These are phyloP conservation scores for Tiliacea citrago DNA, from an alignment of 2,888 invertebrate genomes.

Conservation along the genomic window DNA sequence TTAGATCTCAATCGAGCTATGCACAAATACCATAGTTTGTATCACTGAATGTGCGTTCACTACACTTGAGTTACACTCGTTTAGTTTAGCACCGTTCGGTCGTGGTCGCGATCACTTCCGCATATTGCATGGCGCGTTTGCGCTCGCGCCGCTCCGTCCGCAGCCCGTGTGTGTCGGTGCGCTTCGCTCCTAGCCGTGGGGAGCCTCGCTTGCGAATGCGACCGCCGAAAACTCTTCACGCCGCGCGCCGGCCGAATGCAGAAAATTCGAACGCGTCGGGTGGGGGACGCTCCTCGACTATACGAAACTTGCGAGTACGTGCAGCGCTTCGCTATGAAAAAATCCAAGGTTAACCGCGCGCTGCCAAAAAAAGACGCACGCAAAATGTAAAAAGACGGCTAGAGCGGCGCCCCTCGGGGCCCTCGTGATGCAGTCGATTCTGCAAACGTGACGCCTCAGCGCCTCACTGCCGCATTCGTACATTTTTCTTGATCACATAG, in stretches of 20 bases:
- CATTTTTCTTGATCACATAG: conserved; percentile 60
- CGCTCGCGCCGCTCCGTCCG: conserved; percentile 75
- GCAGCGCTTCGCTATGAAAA: conserved; percentile 90
- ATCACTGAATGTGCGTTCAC: conserved; percentile 85
- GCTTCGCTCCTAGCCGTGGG: conserved; percentile 85
- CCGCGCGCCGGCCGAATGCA: conserved; percentile 88
- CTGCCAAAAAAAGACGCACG: conserved; percentile 91
- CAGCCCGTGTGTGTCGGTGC: conserved; percentile 76
- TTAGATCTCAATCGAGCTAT: conserved; percentile 82
- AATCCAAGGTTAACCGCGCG: conserved; percentile 90
- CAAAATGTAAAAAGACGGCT: conserved; percentile 89
- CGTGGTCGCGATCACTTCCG: conserved; percentile 87
- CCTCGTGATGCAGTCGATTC: conserved; percentile 84
- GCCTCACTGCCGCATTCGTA: conserved; percentile 69
- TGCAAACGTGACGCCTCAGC: conserved; percentile 77
- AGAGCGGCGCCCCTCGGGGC: conserved; percentile 86
- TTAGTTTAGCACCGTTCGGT: conserved; percentile 75
- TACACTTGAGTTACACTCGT: conserved; percentile 84
- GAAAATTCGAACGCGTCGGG: conserved; percentile 90
- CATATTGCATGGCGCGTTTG: conserved; percentile 85
- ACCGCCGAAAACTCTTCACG: conserved; percentile 89
- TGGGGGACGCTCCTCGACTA: conserved; percentile 90
- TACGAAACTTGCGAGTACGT: conserved; percentile 90
- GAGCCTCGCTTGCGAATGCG: conserved; percentile 90
- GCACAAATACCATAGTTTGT: conserved; percentile 88